Evolutionary conservation across 2,113 vertebrate species (phyloP).

Genomic region (Ailurus styani): DNA sequence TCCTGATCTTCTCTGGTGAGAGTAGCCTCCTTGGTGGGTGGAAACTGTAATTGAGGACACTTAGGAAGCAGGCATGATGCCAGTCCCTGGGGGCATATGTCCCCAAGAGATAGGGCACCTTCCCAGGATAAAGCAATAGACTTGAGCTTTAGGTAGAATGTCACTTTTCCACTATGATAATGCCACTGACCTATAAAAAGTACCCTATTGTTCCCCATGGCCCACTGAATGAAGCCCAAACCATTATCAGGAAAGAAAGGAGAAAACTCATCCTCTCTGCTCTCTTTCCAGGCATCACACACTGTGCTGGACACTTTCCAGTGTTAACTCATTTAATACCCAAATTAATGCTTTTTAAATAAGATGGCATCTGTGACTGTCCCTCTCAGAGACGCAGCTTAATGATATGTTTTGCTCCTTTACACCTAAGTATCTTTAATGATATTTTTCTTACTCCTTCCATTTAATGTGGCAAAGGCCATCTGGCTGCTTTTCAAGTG

Average conservation of each 20-base stretch:
- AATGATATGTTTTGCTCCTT: not conserved
- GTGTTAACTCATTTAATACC: not conserved
- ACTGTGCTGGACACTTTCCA: not conserved
- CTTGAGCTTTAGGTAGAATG: not conserved
- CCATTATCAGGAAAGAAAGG: slow-evolving; percentile 14
- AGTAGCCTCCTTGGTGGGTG: slow-evolving; percentile 24
- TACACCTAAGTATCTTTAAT: not conserved
- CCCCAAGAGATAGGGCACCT: slow-evolving; percentile 34
- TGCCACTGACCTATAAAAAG: slow-evolving; percentile 47
- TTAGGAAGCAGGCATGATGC: slow-evolving; percentile 44
- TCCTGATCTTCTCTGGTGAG: slow-evolving; percentile 11
- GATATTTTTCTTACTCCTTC: not conserved
- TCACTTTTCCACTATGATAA: not conserved
- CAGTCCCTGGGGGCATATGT: slow-evolving; percentile 1
- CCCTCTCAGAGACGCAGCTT: not conserved
- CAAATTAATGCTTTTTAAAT: not conserved
- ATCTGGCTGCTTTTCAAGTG: not conserved
- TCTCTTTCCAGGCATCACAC: not conserved
- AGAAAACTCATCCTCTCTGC: not conserved
- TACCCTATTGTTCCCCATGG: not conserved
- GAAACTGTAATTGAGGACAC: slow-evolving; percentile 50
- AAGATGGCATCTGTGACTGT: not conserved
- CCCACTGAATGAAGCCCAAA: not conserved
- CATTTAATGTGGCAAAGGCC: not conserved
- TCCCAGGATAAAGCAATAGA: not conserved